Evolutionary conservation across 2,888 invertebrate species (phyloP), one percentile per base, ranked within the genome.

Genomic region (Melanchra persicariae): DNA sequence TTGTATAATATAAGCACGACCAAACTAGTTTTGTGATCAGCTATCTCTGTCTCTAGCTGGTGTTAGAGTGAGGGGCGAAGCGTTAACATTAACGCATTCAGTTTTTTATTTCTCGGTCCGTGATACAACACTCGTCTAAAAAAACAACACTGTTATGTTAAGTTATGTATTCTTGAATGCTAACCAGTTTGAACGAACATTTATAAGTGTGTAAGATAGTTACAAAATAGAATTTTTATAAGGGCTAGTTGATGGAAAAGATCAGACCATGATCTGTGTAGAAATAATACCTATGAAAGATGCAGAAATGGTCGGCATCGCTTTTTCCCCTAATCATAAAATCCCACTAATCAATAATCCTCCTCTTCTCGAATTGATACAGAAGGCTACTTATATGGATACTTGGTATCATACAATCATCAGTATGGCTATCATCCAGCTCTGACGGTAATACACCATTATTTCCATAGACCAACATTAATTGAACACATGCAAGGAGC

Each of bases 81-180:
- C 51, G 51, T 68, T 74, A 80, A 78, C 60, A 79, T 65, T 61
- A 67, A 79, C 58, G 54, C 65, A 80, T 83, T 74, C 83, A 49
- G 49, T 74, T 79, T 79, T 83, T 79, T 80, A 40, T 73, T 58
- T 70, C 45, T 52, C 58, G 26, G 51, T 59, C 24, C 37, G 34
- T 58, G 40, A 19, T 34, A 26, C 22, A 64, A 26, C 9, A 47
- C 30, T 45, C 22, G 19, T 58, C 17, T 49, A 70, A 70, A 79
- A n/a, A 80, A 79, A 65, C 64, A 55, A 61, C 51, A 47, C 6
- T 47, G 52, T 79, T 57, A 64, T 47, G 64, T 74, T 54, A 67
- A 64, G 30, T 63, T 34, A 66, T 26, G n/a, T 60, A 45, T 47
- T 67, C 62, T 77, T 63, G 71, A 43, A 66, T 57, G 19, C 34